These are phyloP conservation scores for chimpanzee (Pan troglodytes) DNA, from an alignment of 2,113 vertebrate genomes.

Conservation along the genomic window DNA sequence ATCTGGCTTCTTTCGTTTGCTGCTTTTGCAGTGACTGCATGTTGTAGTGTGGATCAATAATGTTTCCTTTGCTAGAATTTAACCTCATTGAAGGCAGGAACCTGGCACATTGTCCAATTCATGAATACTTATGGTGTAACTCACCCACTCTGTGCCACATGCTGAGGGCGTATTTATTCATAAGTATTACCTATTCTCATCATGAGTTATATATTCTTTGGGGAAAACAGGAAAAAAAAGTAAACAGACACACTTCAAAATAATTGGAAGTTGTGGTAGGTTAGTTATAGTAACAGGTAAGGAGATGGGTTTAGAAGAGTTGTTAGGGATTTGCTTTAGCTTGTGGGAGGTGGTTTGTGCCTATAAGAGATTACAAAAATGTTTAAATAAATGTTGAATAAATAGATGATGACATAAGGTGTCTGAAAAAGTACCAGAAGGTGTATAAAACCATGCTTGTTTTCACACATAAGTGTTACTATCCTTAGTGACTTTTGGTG, in stretches of 20 bases:
- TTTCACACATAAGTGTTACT: not conserved
- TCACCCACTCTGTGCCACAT: fast-evolving
- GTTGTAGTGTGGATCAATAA: fast-evolving
- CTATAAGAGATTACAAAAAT: not conserved
- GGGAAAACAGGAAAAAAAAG: not conserved
- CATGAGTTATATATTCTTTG: not conserved
- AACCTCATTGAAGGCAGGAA: not conserved
- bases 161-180: fast-evolving
- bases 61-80: not conserved
- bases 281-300: not conserved
- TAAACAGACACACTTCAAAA: not conserved
- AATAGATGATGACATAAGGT: not conserved
- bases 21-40: not conserved
- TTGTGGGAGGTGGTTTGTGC: too few relatives aligned
- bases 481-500: too few relatives aligned
- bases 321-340: not conserved
- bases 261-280: not conserved
- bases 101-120: too few relatives aligned
- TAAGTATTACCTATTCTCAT: not conserved
- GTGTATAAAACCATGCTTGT: not conserved
- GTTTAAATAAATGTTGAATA: not conserved
- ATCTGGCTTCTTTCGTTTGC: fast-evolving
- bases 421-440: not conserved
- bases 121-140: fast-evolving
- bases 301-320: not conserved